Base-by-base conservation (phyloP, 2,888 invertebrate species). In the Pachliopta kotzebuea region DNA sequence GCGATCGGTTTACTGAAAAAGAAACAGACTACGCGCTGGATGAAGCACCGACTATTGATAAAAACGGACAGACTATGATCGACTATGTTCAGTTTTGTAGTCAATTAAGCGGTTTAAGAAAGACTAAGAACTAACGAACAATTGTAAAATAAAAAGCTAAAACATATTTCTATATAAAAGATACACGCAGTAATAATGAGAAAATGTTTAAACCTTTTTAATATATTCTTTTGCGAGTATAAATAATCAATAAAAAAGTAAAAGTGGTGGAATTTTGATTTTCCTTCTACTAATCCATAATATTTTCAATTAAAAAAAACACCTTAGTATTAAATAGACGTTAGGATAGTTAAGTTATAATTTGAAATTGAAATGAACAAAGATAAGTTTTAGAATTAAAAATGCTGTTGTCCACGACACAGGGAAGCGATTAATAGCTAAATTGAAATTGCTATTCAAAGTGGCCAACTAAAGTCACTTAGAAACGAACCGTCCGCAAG, bases 21-120 rank as follows among this genome's bases (percentile, higher is more conserved):
- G 95, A 95, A 82, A 94, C 94, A 0, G 90, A 93, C 68, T 92
- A 93, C 70, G 94, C 94, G 0, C 78, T 94, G 18, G 93, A 93
- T 69, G 93, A 93, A 73, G 94, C 94, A 0, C 94, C 94, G 0
- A 80, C 92, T 62, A 85, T 92, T n/a, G 86, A 92, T 64, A 88
- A 92, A 52, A 91, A 92, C 63, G 92, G 93, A 2, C 78, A 76
- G 67, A 79, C 83, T 31, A 93, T 94, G 92, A 94, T 94, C 67
- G 94, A 94, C 76, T 94, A 94, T 75, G 85, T 92, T 20, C 93
- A 93, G 45, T 94, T 94, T 74, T 94, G 94, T 77, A 92, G 91
- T 69, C 92, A 92, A 72, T 85, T 94, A 3, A 92, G 93, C 59
- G 94, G 94, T 9, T 81, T 94, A 68, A 86, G 92, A 55, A 94